phyloP scores from a whole-genome alignment of 2,797 vertebrate species.

The Melanotaenia maccullochi region DNA sequence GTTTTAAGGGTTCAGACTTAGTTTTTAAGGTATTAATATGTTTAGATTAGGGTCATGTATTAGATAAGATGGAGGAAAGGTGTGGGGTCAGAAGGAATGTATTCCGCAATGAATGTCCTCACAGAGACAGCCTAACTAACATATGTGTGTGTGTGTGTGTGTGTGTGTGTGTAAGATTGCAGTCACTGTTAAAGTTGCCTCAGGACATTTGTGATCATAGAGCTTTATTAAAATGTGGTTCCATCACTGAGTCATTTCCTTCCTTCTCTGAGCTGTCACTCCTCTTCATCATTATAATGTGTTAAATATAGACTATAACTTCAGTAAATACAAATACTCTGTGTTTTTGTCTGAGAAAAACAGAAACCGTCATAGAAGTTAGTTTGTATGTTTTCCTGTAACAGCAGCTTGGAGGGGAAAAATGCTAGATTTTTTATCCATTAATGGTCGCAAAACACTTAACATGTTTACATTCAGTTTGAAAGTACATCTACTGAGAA shows the following conservation, averaged over 20 bases:
- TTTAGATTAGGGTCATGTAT: no score
- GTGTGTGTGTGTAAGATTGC: conserved; percentile 4
- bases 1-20: no score
- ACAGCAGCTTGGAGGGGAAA: neutral
- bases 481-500: conserved; percentile 1
- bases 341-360: conserved; percentile 5
- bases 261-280: conserved; percentile 54
- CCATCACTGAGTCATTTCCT: conserved; percentile 66
- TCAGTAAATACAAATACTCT: conserved; percentile 27
- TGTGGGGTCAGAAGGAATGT: neutral
- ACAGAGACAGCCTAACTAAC: conserved; percentile 3
- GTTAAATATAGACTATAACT: conserved; percentile 53
- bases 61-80: neutral
- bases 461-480: conserved; percentile 11
- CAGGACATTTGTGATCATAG: conserved; percentile 45
- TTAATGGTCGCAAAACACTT: neutral
- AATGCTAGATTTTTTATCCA: neutral
- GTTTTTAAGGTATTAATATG: no score
- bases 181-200: conserved; percentile 25
- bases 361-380: neutral
- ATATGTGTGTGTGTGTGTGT: conserved; percentile 8
- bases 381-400: neutral
- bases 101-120: conserved; percentile 5
- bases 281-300: conserved; percentile 63
- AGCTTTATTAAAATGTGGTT: conserved; percentile 46